Base-by-base conservation (phyloP, 2,113 vertebrate species). In the Panurus biarmicus region DNA sequence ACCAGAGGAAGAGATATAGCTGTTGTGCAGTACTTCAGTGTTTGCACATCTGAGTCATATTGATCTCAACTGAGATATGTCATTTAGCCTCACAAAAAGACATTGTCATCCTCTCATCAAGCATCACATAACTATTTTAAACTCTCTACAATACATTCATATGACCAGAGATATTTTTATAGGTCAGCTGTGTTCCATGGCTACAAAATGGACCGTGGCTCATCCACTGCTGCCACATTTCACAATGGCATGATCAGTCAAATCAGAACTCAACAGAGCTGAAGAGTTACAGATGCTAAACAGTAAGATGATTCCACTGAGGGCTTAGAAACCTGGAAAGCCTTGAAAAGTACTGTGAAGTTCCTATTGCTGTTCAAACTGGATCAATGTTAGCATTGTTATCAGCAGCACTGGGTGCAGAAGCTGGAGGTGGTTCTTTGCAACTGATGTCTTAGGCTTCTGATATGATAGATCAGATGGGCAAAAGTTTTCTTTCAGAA, bases 111-210 rank as follows among this genome's bases (percentile, higher is more conserved):
- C 31, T 90, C 80, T 93, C 70, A 65, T 92, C 86, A 57, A 81
- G 53, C 69, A 69, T 69, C 76, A 75, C 61, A 9, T 40, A 93
- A 75, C 61, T 87, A 24, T 92, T 96, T 85, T n/a, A 81, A 92
- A 53, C 40, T 48, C 33, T 77, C 57, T 84, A 57, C 48, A 58
- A 44, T 48, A 51, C 4, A 1, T 66, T 83, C 50, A 12, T 69
- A 45, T 70, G 71, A 73, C 75, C 56, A 88, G 47, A 90, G 50
- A 56, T 73, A 58, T 45, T 85, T 94, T 94, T 90, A 75, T 86
- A 96, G 73, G 65, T 95, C 94, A 89, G 9, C 61, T 86, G n/a
- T 64, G n/a, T 84, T 95, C 53, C n/a, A 61, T 31, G 45, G 65
- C 61, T 89, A n/a, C 65, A 89, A 75, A 95, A 54, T 2, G 12